Conservation (phyloP, 2,797 vertebrate genomes). For the Chelidonichthys spinosus region DNA sequence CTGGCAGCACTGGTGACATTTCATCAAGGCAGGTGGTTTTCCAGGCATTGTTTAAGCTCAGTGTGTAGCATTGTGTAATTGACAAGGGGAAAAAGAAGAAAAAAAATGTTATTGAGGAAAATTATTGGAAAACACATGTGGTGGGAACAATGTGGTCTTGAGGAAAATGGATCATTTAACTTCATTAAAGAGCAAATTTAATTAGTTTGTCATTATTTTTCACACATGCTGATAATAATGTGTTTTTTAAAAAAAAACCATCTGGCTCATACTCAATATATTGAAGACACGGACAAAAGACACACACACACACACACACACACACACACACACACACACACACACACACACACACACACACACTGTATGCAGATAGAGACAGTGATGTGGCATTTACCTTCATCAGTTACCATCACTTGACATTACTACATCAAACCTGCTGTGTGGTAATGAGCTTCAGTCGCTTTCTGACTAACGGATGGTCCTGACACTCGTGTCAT, state of each 20-base stretch:
- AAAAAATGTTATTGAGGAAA: slow-evolving; percentile 36
- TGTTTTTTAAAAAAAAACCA: slow-evolving; percentile 2
- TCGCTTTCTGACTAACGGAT: slow-evolving; percentile 61
- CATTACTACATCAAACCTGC: slow-evolving; percentile 78
- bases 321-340: slow-evolving; percentile 29
- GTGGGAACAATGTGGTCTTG: slow-evolving; percentile 18
- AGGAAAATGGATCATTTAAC: slow-evolving; percentile 37
- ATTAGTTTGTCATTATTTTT: slow-evolving; percentile 46
- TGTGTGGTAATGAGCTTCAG: slow-evolving; percentile 76
- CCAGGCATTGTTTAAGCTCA: slow-evolving; percentile 62
- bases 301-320: slow-evolving; percentile 25
- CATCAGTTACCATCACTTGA: slow-evolving; percentile 78
- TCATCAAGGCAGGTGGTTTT: slow-evolving; percentile 77
- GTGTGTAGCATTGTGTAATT: slow-evolving; percentile 40
- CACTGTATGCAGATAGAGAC: slow-evolving; percentile 55
- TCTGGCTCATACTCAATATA: slow-evolving; percentile 7
- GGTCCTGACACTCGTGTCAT: slow-evolving; percentile 72
- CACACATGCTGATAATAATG: slow-evolving; percentile 29
- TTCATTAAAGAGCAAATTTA: slow-evolving; percentile 42
- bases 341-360: slow-evolving; percentile 32
- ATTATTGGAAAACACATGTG: slow-evolving; percentile 7
- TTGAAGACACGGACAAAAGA: no score
- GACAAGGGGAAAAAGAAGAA: slow-evolving; percentile 3
- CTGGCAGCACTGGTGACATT: slow-evolving; percentile 74
- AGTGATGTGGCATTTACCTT: slow-evolving; percentile 81